phyloP scores from a whole-genome alignment of 2,888 invertebrate species.

The Cryptops parisi region DNA sequence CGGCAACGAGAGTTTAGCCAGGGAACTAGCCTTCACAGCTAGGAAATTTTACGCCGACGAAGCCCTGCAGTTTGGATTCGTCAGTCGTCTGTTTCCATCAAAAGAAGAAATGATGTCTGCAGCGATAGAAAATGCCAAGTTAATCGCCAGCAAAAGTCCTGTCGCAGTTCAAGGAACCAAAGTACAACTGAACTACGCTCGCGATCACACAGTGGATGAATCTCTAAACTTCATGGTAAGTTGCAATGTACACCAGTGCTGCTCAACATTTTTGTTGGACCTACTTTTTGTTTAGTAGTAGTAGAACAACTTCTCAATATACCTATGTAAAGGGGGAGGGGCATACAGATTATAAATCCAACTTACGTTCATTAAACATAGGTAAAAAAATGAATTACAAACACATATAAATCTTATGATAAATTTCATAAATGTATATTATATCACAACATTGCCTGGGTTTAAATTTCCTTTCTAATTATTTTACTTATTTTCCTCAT shows the following conservation, averaged over 20 bases:
- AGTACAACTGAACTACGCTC: conserved; percentile 61
- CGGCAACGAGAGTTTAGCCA: conserved; percentile 68
- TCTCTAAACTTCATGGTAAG: conserved; percentile 83
- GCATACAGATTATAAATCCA: too few species aligned
- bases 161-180: conserved; percentile 90
- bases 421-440: background rate
- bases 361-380: too few species aligned
- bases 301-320: too few species aligned
- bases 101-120: conserved; percentile 55
- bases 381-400: too few species aligned
- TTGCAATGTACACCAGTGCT: too few species aligned
- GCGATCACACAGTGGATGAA: conserved; percentile 72
- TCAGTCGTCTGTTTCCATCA: conserved; percentile 58
- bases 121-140: conserved; percentile 56
- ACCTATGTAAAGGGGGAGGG: too few species aligned
- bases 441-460: background rate
- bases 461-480: background rate
- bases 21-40: conserved; percentile 79
- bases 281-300: too few species aligned
- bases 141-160: conserved; percentile 78
- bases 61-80: conserved; percentile 63
- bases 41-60: conserved; percentile 65
- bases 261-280: too few species aligned
- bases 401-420: too few species aligned
- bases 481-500: conserved; percentile 1